Base-by-base conservation (phyloP, 2,113 vertebrate species). In the Dromaius novaehollandiae region DNA sequence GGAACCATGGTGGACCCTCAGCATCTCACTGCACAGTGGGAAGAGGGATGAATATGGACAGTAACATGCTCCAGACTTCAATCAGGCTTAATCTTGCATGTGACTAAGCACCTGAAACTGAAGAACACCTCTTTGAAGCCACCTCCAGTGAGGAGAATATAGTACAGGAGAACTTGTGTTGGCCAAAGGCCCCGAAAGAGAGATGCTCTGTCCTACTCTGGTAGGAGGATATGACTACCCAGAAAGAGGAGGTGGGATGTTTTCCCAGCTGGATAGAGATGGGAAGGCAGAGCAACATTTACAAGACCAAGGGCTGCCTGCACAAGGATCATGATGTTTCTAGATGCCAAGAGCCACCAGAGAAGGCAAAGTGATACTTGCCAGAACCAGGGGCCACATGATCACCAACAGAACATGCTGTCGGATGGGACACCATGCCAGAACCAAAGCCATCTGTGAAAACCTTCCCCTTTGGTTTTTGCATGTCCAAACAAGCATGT, bases 111-210 rank as follows among this genome's bases (percentile, higher is more conserved):
- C 38, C 28, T 22, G 71, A 5, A 6, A 51, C 15, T 0, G 0
- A 6, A 58, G 2, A 2, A 36, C 40, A 11, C 24, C 53, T 48
- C 34, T 56, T 17, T 42, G 82, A 88, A 95, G 19, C 34, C 78
- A 76, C 38, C n/a, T 79, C 56, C 42, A 73, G 65, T 61, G 68
- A 68, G 26, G 48, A 42, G 26, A 28, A 38, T 38, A 38, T 38
- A 66, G 70, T 22, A 19, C 56, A 34, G 28, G 70, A 19, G 70
- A 30, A 13, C n/a, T 20, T 13, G 6, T 24, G 19, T 34, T 74
- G 4, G 20, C 9, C 15, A 82, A 55, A 0, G 14, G 46, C 14
- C 36, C 34, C 15, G 34, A 0, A 0, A 0, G 17, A 53, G 0
- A 0, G 17, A 53, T 20, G 50, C 15, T 58, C 71, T 46, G n/a